Evolutionary conservation across 2,888 invertebrate species (phyloP).

Genomic region (Megastigmus dorsalis): DNA sequence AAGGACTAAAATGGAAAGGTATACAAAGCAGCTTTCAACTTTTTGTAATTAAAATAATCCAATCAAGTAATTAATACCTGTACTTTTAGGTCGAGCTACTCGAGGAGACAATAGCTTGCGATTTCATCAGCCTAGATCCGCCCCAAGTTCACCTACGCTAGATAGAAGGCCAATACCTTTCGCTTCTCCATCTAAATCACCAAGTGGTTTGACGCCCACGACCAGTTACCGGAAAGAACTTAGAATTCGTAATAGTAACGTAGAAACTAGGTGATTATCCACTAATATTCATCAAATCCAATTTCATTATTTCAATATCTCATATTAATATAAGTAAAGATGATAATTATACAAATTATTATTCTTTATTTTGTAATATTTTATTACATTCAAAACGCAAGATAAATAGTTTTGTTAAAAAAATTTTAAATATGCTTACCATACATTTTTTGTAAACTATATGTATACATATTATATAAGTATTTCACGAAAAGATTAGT

Average conservation of each 20-base stretch:
- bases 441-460: too few relatives aligned
- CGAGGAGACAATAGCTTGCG: conserved; percentile 66
- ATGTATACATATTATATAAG: too few relatives aligned
- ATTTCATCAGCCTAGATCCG: conserved; percentile 77
- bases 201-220: conserved; percentile 69
- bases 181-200: conserved; percentile 70
- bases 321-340: too few relatives aligned
- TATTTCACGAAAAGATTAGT: too few relatives aligned
- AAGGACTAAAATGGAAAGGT: conserved; percentile 82
- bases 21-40: not conserved
- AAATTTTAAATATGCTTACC: too few relatives aligned
- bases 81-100: conserved; percentile 66
- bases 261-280: conserved; percentile 68
- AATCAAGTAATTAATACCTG: conserved; percentile 5
- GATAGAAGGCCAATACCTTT: conserved; percentile 75
- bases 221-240: conserved; percentile 72
- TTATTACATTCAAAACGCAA: too few relatives aligned
- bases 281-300: too few relatives aligned
- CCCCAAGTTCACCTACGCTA: conserved; percentile 81
- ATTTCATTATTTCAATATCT: too few relatives aligned
- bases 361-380: too few relatives aligned
- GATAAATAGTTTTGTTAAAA: too few relatives aligned
- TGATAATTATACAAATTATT: too few relatives aligned
- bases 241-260: conserved; percentile 68
- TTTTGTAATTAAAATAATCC: not conserved